Percentiles rank a stretch among this genome's conserved stretches.
phyloP scores from a whole-genome alignment of 2,797 vertebrate species.

The Neoniphon sammara region DNA sequence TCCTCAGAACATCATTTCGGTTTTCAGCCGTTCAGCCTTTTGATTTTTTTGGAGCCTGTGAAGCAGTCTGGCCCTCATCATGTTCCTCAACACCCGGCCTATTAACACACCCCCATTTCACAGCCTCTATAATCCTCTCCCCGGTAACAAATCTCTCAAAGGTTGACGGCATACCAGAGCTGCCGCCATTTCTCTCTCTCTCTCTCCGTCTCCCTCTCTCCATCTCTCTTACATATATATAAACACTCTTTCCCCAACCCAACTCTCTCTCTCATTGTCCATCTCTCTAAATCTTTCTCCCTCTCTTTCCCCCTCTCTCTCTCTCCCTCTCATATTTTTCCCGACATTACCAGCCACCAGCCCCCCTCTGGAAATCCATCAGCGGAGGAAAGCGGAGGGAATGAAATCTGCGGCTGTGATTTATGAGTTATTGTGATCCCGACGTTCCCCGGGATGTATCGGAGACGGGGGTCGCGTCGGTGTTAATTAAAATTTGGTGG shows the following conservation, averaged over 20 bases:
- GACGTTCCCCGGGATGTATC: constrained; percentile 76
- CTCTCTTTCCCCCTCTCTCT: constrained; percentile 8
- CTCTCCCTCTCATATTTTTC: constrained; percentile 47
- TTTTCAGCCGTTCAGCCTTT: constrained; percentile 61
- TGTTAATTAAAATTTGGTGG: constrained; percentile 84
- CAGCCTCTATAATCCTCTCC: constrained; percentile 74
- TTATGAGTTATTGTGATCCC: constrained; percentile 82
- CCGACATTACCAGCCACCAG: constrained; percentile 70
- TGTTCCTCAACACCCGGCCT: constrained; percentile 65
- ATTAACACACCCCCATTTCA: constrained; percentile 78
- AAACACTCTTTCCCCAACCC: constrained; percentile 55
- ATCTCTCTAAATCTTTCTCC: constrained; percentile 21
- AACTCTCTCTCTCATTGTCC: constrained; percentile 49
- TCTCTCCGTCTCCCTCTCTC: constrained; percentile 34
- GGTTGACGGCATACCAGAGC: constrained; percentile 68
- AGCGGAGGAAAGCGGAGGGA: constrained; percentile 62
- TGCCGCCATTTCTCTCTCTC: constrained; percentile 54
- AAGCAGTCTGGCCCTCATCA: constrained; percentile 61
- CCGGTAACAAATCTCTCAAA: constrained; percentile 77
- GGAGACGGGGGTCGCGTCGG: constrained; percentile 76
- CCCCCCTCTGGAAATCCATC: constrained; percentile 80
- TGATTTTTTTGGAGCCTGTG: constrained; percentile 65
- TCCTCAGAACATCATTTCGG: constrained; percentile 51
- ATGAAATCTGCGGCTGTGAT: constrained; percentile 78
- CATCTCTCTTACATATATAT: constrained; percentile 42